Conservation (phyloP, 2,113 vertebrate species). For the Monopterus albus region DNA sequence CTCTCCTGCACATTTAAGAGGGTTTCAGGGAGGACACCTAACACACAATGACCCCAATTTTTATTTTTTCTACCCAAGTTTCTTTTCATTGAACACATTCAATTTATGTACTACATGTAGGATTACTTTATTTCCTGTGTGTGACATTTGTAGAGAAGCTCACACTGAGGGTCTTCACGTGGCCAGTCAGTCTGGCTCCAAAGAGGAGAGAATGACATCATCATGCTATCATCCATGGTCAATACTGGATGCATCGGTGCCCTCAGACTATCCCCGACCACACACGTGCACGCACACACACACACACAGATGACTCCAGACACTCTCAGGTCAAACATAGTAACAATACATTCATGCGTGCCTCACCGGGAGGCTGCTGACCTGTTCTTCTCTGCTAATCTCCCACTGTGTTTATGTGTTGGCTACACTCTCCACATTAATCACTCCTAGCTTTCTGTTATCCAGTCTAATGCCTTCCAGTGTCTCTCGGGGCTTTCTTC, state of each 20-base stretch:
- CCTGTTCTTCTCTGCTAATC: neutral
- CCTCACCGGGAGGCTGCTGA: neutral
- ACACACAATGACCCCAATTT: too few relatives aligned
- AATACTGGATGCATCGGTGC: constrained; percentile 47
- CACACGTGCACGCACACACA: neutral
- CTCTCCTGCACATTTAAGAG: too few relatives aligned
- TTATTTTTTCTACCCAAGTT: too few relatives aligned
- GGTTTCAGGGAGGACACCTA: too few relatives aligned
- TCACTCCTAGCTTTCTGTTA: constrained; percentile 32
- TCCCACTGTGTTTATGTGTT: neutral
- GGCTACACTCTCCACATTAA: constrained; percentile 9
- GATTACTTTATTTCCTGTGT: neutral
- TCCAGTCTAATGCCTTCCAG: constrained; percentile 26
- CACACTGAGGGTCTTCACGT: constrained; percentile 7
- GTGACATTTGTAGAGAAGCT: neutral
- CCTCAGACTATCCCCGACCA: constrained; percentile 25
- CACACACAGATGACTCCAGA: neutral
- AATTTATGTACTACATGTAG: neutral
- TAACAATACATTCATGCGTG: neutral
- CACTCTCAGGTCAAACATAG: neutral
- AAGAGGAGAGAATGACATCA: constrained; percentile 59
- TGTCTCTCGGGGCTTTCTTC: neutral
- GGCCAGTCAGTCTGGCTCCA: constrained; percentile 63
- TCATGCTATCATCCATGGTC: constrained; percentile 54
- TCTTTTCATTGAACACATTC: too few relatives aligned